Percentiles rank a stretch among this genome's conserved stretches.
Evolutionary conservation across 2,113 vertebrate genomes (phyloP).

Genomic region (Gorsachius goisagi): DNA sequence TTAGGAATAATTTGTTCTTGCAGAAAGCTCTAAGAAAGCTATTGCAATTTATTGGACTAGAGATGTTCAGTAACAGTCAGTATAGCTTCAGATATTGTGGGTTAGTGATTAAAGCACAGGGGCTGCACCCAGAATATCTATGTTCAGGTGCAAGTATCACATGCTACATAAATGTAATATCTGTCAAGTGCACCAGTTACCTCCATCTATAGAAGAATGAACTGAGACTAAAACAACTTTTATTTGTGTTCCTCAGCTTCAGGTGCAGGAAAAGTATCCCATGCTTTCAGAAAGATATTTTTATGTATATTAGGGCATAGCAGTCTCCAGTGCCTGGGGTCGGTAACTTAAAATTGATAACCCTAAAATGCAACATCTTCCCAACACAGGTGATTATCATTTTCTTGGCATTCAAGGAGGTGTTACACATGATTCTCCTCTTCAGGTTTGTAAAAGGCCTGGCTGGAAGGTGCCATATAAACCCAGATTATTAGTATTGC

Average conservation of each 20-base stretch:
- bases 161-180: not conserved
- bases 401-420: not conserved
- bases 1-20: not conserved
- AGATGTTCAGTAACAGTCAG: not conserved
- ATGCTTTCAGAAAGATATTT: not conserved
- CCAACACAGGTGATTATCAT: not conserved
- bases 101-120: not conserved
- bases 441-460: not conserved
- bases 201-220: not conserved
- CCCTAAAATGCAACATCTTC: not conserved
- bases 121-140: not conserved
- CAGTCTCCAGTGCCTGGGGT: not conserved
- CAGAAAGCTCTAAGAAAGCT: not conserved
- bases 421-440: not conserved
- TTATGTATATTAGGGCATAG: not conserved
- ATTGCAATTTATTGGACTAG: not conserved
- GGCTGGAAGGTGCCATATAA: not conserved
- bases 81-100: not conserved
- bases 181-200: not conserved
- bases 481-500: not conserved
- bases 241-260: not conserved
- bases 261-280: not conserved
- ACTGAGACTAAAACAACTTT: not conserved
- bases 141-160: not conserved
- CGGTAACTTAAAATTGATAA: not conserved